These are phyloP conservation scores for Microcebus ravelobensis DNA, from an alignment of 2,113 vertebrate species.

Conservation along the genomic window DNA sequence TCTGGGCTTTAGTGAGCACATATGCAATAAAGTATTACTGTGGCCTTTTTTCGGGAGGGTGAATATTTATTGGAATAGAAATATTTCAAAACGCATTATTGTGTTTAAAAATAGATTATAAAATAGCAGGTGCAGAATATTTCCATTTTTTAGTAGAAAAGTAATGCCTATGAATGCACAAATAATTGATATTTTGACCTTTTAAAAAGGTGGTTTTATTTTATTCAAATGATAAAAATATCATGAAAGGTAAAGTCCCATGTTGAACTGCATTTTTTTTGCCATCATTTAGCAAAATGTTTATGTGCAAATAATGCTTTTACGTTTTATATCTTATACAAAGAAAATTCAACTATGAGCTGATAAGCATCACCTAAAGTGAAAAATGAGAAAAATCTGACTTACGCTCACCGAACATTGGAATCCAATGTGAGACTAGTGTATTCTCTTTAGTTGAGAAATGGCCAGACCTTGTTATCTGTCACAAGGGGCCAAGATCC, in stretches of 20 bases:
- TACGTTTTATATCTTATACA: background rate
- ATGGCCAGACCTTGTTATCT: background rate
- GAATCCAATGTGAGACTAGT: background rate
- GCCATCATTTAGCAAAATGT: slow-evolving; percentile 1
- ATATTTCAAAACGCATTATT: background rate
- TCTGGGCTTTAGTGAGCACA: slow-evolving; percentile 48
- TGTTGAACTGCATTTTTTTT: background rate
- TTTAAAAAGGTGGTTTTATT: slow-evolving; percentile 68
- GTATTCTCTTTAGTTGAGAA: background rate
- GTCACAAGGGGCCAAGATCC: background rate
- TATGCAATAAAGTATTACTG: slow-evolving; percentile 42
- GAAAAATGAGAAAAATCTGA: slow-evolving; percentile 16
- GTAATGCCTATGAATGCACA: background rate
- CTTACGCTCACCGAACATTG: background rate
- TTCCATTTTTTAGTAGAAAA: background rate
- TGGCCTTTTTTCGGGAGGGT: background rate
- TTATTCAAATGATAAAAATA: slow-evolving; percentile 58
- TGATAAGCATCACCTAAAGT: background rate
- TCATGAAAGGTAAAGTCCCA: background rate
- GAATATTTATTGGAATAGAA: slow-evolving; percentile 13
- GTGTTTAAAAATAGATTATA: slow-evolving; percentile 31
- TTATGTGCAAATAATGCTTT: slow-evolving; percentile 6
- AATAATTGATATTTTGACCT: background rate
- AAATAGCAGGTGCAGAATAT: background rate
- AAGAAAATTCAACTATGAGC: background rate